Percentiles rank a stretch among this genome's conserved stretches.
Conservation (phyloP, 1,140 invertebrate species). For the Anoplophora glabripennis region DNA sequence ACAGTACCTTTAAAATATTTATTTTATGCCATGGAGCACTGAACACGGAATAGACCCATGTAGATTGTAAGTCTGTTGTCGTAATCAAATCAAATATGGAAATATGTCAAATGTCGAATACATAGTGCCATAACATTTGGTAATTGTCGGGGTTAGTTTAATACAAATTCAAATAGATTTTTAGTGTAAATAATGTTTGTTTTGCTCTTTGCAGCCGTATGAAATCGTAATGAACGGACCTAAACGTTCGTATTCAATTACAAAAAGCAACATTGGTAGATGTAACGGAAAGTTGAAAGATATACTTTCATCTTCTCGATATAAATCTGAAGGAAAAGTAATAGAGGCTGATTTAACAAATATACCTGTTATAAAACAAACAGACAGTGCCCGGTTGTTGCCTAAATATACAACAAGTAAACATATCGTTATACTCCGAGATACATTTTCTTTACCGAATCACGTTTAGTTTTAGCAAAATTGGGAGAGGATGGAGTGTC, state of each 20-base stretch:
- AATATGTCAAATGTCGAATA: no score
- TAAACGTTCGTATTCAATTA: conserved; percentile 18
- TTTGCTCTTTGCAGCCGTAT: no score
- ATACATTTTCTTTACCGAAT: not conserved
- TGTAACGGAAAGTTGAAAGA: conserved; percentile 29
- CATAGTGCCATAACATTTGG: no score
- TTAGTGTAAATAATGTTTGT: no score
- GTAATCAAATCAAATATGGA: no score
- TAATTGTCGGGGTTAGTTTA: no score
- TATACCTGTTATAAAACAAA: conserved; percentile 39
- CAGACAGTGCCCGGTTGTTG: conserved; percentile 55
- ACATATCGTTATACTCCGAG: conserved; percentile 5
- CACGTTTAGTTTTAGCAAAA: conserved; percentile 55
- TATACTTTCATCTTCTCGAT: conserved; percentile 17
- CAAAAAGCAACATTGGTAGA: conserved; percentile 19
- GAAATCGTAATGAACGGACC: conserved; percentile 11
- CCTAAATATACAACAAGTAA: conserved; percentile 54
- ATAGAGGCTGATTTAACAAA: conserved; percentile 21
- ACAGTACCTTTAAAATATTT: no score
- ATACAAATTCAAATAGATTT: no score
- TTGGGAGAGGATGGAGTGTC: conserved; percentile 62
- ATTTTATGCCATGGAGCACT: no score
- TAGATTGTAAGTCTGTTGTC: no score
- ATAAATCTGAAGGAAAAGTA: conserved; percentile 10
- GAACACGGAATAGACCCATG: no score